phyloP scores from a whole-genome alignment of 2,797 vertebrate species.

The Spatula clypeata region DNA sequence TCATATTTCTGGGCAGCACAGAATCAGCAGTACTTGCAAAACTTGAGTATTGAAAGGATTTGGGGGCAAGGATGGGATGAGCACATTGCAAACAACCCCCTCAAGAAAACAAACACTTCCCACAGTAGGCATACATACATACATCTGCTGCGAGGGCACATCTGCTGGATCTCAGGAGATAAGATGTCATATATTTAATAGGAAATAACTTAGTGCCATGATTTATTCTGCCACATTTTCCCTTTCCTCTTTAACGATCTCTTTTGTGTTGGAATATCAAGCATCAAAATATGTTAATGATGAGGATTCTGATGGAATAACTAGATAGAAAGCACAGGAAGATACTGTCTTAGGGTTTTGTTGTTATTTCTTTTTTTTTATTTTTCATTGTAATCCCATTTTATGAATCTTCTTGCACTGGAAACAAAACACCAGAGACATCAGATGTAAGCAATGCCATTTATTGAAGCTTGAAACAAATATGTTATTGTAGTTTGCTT shows the following conservation, averaged over 20 bases:
- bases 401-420: neutral
- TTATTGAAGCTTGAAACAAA: constrained; percentile 78
- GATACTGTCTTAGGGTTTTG: neutral
- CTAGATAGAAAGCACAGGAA: neutral
- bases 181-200: neutral
- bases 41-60: neutral
- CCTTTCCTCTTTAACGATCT: neutral
- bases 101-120: neutral
- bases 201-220: neutral
- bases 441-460: constrained; percentile 49
- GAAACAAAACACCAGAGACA: constrained; percentile 16
- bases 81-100: neutral
- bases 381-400: neutral
- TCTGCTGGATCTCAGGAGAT: neutral
- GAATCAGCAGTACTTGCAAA: neutral
- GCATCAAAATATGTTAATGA: neutral
- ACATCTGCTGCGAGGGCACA: neutral
- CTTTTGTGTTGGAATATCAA: neutral
- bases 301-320: neutral
- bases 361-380: neutral
- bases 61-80: fast-evolving
- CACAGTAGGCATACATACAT: neutral
- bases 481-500: constrained; percentile 43
- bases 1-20: neutral
- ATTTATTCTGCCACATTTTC: neutral